Evolutionary conservation across 2,888 invertebrate genomes (phyloP).

Genomic region (Melolontha melolontha): DNA sequence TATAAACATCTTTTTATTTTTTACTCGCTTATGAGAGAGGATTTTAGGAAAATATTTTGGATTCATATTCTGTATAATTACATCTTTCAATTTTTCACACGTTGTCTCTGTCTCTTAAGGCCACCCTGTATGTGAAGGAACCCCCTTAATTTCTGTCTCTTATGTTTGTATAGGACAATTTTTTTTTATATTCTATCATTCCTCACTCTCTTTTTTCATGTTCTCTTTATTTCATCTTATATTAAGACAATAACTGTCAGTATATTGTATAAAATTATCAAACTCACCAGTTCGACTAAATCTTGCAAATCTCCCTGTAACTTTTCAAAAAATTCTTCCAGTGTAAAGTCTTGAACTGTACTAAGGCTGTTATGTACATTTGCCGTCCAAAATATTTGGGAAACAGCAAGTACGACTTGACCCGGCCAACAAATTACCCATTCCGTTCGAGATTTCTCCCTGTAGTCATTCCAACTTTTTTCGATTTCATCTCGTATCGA

Average conservation of each 20-base stretch:
- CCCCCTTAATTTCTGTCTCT: no score
- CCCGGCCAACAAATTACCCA: constrained; percentile 87
- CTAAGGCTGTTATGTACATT: constrained; percentile 79
- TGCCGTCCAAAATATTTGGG: constrained; percentile 86
- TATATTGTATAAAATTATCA: neutral
- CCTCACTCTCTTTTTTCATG: neutral
- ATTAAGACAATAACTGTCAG: no score
- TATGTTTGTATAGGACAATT: no score
- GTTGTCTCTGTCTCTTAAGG: no score
- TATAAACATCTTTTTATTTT: no score
- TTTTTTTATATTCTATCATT: no score
- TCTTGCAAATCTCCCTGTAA: constrained; percentile 76
- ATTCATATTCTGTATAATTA: no score
- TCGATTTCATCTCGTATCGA: constrained; percentile 78
- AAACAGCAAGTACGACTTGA: constrained; percentile 83
- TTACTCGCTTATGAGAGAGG: no score
- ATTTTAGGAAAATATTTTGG: no score
- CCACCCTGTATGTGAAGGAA: no score
- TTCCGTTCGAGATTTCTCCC: constrained; percentile 68
- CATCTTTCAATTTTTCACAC: no score
- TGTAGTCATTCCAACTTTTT: constrained; percentile 75
- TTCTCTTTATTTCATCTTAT: neutral
- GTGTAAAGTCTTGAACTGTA: constrained; percentile 65
- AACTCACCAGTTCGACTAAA: constrained; percentile 74
- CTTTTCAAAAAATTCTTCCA: constrained; percentile 69